Base-by-base conservation (phyloP, 2,888 invertebrate species). In the Hololepta plana region DNA sequence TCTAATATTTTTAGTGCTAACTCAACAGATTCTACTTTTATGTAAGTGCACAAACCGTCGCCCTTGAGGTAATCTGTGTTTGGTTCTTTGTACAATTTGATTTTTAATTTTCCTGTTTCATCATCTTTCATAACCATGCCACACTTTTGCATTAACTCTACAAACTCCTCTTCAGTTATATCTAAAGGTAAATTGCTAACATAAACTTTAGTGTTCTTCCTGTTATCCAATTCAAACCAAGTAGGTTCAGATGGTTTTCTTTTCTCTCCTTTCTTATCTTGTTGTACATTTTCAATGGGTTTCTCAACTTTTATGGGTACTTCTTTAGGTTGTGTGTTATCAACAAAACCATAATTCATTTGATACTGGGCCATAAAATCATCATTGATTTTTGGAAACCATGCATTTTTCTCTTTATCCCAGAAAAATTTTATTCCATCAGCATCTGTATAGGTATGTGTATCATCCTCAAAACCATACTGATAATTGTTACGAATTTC, bases 311-410 rank as follows among this genome's bases (percentile, higher is more conserved):
- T 32, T 28, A 27, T 27, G 13, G 24, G n/a, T 15, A 24, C 21
- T 16, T 29, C 24, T 23, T 45, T 45, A 22, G 52, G 59, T 36
- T 69, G 24, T 27, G 57, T 60, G 38, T 71, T 69, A 41, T 80
- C 73, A 23, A 70, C 61, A 50, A 85, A 84, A 3, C 87, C 87
- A 56, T 96, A 96, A 44, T 67, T 87, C 72, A 95, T 79, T 57
- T 96, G 93, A 59, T 98, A 98, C 29, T 67, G 67, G 1, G 95
- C 96, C 60, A 96, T 68, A 46, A 96, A 96, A 42, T 96, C 88
- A 43, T 91, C 91, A 59, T 93, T 88, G 33, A 96, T 71, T 66
- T 87, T 88, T 1, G 95, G 95, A 56, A 95, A 81, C 93, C 95
- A 98, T 3, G 91, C 93, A 44, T 71, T 77, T 50, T 82, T 91